Evolutionary conservation across 2,797 vertebrate species (phyloP), one percentile per base, ranked within the genome.

Genomic region (Aratinga solstitialis): DNA sequence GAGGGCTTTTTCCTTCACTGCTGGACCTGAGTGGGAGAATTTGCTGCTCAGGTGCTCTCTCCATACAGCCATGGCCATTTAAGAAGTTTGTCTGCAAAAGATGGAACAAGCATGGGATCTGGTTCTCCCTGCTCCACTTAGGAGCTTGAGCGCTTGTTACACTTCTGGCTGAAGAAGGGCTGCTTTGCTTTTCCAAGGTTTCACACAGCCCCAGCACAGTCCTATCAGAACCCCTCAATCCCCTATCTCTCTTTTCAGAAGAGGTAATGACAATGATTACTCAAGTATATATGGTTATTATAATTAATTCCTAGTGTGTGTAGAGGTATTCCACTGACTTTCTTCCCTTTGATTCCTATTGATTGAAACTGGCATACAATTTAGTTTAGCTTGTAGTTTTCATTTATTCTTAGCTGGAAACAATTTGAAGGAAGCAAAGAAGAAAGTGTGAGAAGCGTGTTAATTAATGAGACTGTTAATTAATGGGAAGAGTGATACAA

Each of bases 361-460:
- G 45, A 67, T 66, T 72, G 66, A 50, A 92, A 63, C 15, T 1
- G 22, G 22, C 34, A 54, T n/a, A 12, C 4, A 23, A 18, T 88
- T 88, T 72, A 61, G 40, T 72, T 83, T 6, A 59, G 29, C 17
- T 27, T 12, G 27, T 27, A 59, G 18, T 59, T 88, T 88, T 72
- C 40, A 48, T 88, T 88, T 90, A 32, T 79, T 69, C 80, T 75
- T 75, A 73, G 66, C 63, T 93, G 87, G 69, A 82, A 88, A 86
- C 18, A 86, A 30, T 94, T 76, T 86, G 62, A 86, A 75, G 38
- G 40, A 84, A 91, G 69, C 58, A 84, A 79, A 82, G 61, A 81
- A 69, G 40, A 53, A 93, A 94, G 45, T 53, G 77, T 58, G 50
- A 89, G 76, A 54, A 51, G n/a, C 6, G 2, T 14, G 13, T 82